These are phyloP conservation scores for Eutolmus rufibarbis DNA, from an alignment of 2,888 invertebrate species.

Conservation along the genomic window DNA sequence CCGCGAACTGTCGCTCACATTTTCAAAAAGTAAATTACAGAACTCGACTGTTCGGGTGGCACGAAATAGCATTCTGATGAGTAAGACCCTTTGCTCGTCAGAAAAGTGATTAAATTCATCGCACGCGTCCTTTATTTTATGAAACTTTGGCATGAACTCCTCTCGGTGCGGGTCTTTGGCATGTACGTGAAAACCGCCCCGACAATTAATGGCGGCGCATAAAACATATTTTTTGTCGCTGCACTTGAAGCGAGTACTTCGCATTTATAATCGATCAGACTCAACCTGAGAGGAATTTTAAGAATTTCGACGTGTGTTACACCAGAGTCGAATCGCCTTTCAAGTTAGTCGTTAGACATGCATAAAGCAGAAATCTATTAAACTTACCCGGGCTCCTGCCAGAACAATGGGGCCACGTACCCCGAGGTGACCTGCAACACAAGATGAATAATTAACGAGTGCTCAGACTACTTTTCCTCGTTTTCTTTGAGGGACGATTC, in stretches of 20 bases:
- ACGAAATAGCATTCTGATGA: not conserved
- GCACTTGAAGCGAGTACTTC: not conserved
- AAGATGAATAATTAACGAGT: conserved; percentile 21
- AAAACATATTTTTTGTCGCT: conserved; percentile 5
- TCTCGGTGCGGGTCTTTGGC: not conserved
- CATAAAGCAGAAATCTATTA: not conserved
- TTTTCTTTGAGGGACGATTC: not conserved
- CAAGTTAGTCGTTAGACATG: not conserved
- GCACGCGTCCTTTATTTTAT: not conserved
- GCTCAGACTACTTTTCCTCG: not conserved
- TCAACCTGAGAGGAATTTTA: conserved; percentile 30
- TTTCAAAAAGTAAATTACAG: not conserved
- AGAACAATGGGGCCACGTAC: not conserved
- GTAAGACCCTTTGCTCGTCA: not conserved
- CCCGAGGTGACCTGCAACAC: conserved; percentile 27
- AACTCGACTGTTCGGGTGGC: not conserved
- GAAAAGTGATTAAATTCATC: conserved; percentile 3
- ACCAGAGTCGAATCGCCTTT: not conserved
- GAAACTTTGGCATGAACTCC: not conserved
- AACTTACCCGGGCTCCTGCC: not conserved
- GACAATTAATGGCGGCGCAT: conserved; percentile 29
- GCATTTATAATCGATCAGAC: conserved; percentile 6
- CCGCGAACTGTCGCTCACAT: not conserved
- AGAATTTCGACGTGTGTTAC: conserved; percentile 7
- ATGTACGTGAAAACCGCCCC: not conserved